These are phyloP conservation scores for Prolemur simus DNA, from an alignment of 2,113 vertebrate species.

Conservation along the genomic window DNA sequence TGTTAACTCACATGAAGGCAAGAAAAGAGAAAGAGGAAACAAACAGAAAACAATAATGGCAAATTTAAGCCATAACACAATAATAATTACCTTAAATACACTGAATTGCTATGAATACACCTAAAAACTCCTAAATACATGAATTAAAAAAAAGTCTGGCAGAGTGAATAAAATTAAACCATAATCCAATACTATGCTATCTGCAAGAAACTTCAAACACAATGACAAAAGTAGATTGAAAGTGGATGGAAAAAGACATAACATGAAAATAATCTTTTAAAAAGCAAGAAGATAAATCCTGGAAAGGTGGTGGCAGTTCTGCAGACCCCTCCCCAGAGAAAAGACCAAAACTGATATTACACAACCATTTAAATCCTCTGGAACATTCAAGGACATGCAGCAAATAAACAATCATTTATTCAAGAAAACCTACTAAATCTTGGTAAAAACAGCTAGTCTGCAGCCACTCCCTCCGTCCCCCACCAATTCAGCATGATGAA, in stretches of 20 bases:
- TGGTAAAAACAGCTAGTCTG: neutral
- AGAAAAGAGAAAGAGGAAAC: neutral
- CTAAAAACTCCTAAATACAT: neutral
- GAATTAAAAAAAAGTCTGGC: neutral
- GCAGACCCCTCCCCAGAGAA: neutral
- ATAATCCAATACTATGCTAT: neutral
- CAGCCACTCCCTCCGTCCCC: neutral
- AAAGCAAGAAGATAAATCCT: neutral
- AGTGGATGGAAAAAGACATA: neutral
- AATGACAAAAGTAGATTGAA: neutral
- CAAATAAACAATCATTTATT: neutral
- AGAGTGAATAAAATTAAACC: neutral
- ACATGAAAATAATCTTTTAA: neutral
- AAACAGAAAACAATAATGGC: neutral
- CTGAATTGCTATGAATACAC: neutral
- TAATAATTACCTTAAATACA: neutral
- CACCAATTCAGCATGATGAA: neutral
- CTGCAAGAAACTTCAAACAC: conserved; percentile 22
- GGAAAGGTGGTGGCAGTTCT: neutral
- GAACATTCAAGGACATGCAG: neutral
- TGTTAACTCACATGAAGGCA: neutral
- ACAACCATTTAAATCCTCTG: neutral
- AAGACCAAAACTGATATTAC: neutral
- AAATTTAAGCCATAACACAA: neutral
- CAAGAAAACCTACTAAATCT: neutral